These are phyloP conservation scores for Saccostrea echinata DNA, from an alignment of 1,140 invertebrate species.

Conservation along the genomic window DNA sequence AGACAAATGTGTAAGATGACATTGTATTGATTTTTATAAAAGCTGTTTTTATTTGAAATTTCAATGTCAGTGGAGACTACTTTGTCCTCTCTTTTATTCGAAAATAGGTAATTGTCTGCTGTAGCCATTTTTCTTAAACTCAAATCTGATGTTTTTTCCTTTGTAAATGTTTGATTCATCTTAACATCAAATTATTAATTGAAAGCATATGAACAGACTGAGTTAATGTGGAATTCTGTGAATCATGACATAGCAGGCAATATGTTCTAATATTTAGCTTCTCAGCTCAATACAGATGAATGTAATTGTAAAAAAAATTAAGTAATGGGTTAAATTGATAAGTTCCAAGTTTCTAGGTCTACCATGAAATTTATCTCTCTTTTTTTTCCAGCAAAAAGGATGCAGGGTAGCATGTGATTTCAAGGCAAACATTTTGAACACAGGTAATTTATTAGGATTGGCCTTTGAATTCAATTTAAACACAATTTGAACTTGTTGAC, in stretches of 20 bases:
- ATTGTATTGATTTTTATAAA: too few species aligned
- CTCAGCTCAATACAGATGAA: conserved; percentile 17
- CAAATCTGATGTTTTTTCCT: conserved; percentile 11
- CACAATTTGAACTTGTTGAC: background rate
- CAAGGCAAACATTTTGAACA: conserved; percentile 16
- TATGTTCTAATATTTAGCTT: background rate
- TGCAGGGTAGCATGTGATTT: conserved; percentile 13
- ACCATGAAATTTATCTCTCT: background rate
- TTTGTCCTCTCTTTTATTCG: too few species aligned
- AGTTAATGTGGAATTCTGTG: background rate
- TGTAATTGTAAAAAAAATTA: conserved; percentile 9
- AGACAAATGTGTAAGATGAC: conserved; percentile 22
- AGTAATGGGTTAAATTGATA: background rate
- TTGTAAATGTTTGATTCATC: conserved; percentile 8
- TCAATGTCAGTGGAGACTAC: too few species aligned
- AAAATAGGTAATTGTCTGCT: too few species aligned
- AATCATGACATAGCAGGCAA: background rate
- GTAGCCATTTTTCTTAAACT: background rate
- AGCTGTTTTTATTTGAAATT: too few species aligned
- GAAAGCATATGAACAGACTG: background rate
- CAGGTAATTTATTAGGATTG: background rate
- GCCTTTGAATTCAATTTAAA: background rate
- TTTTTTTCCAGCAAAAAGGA: conserved; percentile 4
- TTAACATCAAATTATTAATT: conserved; percentile 18
- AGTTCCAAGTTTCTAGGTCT: background rate